phyloP scores from a whole-genome alignment of 2,888 invertebrate species.

The Adelphocoris suturalis region DNA sequence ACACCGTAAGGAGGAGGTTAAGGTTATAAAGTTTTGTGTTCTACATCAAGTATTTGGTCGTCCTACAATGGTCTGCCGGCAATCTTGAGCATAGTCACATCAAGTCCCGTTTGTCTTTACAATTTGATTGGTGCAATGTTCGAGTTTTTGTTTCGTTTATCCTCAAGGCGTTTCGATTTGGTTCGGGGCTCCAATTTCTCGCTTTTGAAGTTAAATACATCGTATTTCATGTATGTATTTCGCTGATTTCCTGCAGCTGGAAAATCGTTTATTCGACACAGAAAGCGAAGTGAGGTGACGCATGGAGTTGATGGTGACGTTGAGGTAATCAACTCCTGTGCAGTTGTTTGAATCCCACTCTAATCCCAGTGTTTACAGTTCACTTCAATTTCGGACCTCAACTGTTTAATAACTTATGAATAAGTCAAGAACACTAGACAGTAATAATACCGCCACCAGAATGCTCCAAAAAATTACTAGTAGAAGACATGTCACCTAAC shows the following conservation, averaged over 20 bases:
- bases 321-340: background rate
- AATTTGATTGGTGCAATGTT: background rate
- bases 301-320: background rate
- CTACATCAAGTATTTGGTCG: no score
- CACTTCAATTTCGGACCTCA: background rate
- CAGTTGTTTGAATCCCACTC: background rate
- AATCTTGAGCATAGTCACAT: background rate
- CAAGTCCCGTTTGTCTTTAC: background rate
- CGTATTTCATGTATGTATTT: background rate
- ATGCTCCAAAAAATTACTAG: background rate
- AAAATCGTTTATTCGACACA: background rate
- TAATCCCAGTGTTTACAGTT: background rate
- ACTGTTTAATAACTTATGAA: background rate
- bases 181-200: background rate
- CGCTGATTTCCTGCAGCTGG: background rate
- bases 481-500: background rate
- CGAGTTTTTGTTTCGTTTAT: background rate
- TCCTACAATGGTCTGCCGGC: background rate
- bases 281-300: background rate
- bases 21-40: no score
- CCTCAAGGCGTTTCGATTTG: background rate
- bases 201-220: background rate
- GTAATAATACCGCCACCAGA: background rate
- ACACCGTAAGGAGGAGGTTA: no score
- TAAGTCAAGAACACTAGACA: background rate